Base-by-base conservation (phyloP, 2,797 vertebrate species). In the Sebastes wilsoni region DNA sequence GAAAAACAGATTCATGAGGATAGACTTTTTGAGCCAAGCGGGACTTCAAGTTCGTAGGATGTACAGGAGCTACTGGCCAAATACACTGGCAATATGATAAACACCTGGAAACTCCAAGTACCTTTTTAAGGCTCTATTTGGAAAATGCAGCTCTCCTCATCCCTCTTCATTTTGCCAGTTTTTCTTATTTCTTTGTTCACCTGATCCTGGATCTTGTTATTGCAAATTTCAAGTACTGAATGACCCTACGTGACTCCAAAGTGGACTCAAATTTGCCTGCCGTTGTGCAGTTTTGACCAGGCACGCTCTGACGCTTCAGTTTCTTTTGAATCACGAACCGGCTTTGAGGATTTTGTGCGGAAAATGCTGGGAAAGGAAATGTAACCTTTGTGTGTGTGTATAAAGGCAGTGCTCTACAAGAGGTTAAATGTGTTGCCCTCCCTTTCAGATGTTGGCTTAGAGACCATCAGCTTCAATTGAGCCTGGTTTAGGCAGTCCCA, bases 361-460 rank as follows among this genome's bases (percentile, higher is more conserved):
- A 28, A 77, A 79, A 28, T 25, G 23, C 56, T 66, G 22, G 60
- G 34, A 70, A 52, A 30, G 27, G 7, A 70, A 71, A 30, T 55
- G 25, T 46, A 54, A 60, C 58, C 49, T n/a, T 1, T 66, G 12
- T 67, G 30, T 66, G 34, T 32, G 58, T 70, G 64, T 56, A 20
- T 58, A 13, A 46, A 22, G 0, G 54, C 18, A 10, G 12, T 70
- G 60, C 58, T 69, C 72, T 49, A 38, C 34, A 54, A 61, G 65
- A 85, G 86, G 85, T 91, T 89, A 90, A 86, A 75, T 72, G 80
- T 36, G 49, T 80, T 85, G 72, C 65, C 78, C 87, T 88, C 28
- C 27, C 18, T 79, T 22, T 86, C 42, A 78, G 73, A 55, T 82
- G 75, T 87, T 85, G 86, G 77, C 76, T 81, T 69, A 78, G 30